Base-by-base conservation (phyloP, 2,888 invertebrate species). In the Leptodirus hochenwartii region DNA sequence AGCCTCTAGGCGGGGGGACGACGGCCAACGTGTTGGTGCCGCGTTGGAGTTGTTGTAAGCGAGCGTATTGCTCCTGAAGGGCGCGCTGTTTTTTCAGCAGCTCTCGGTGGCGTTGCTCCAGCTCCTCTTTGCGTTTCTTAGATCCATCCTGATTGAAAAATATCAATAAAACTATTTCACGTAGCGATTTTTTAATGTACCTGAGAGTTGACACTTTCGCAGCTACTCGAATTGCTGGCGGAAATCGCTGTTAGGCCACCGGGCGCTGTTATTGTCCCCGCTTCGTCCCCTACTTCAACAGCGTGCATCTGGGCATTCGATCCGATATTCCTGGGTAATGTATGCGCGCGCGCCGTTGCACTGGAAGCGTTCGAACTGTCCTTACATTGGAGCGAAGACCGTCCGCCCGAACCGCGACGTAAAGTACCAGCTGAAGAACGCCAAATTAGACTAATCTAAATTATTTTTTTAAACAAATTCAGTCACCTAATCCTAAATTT, bases 91-190 rank as follows among this genome's bases (percentile, higher is more conserved):
- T 87, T 39, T 79, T 72, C 9, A 90, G 57, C 14, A 90, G 60
- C 47, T 90, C 88, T 50, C 85, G 82, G 49, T 90, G 90, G 4
- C 88, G 69, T 47, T 79, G 76, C 49, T 88, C 88, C 29, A 90
- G 61, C 29, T 78, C 69, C 35, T 77, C 69, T 45, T 81, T 81
- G 1, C 80, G 64, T 33, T 61, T 63, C 37, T 66, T 66, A 11
- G 61, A 62, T 25, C 74, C 75, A 43, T 78, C 77, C 46, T 73
- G 72, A n/a, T n/a, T n/a, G n/a, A n/a, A n/a, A n/a, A n/a, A n/a
- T n/a, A n/a, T n/a, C n/a, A n/a, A n/a, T n/a, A n/a, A n/a, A n/a
- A n/a, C n/a, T n/a, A n/a, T n/a, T n/a, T n/a, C n/a, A n/a, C n/a
- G n/a, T n/a, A n/a, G n/a, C n/a, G n/a, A n/a, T n/a, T n/a, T n/a